Base-by-base conservation (phyloP, 2,797 vertebrate species). In the Epinephelus malabaricus region DNA sequence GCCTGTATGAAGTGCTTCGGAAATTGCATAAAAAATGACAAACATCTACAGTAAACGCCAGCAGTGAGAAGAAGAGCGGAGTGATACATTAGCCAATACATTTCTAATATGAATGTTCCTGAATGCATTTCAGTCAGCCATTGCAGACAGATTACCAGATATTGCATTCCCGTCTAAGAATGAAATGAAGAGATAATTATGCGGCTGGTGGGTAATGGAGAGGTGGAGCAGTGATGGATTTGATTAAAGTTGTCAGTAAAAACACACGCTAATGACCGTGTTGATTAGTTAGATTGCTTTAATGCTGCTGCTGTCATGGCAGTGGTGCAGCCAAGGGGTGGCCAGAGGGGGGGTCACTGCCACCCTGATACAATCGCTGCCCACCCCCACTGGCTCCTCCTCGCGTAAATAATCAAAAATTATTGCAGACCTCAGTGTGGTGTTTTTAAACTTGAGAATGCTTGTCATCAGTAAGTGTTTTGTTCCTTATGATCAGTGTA, bases 131-230 rank as follows among this genome's bases (percentile, higher is more conserved):
- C 88, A 89, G 87, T 90, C 90, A 88, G 60, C 79, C 85, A 53
- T 78, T 73, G 81, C 88, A 88, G 92, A 92, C 91, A 90, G 89
- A 94, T 92, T 88, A 92, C 85, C 81, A 83, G 91, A 91, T 90
- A 93, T 94, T 83, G 91, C 90, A 79, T 90, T 93, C 85, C 92
- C 81, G 87, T 91, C 92, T 69, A 54, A 89, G 89, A 87, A 88
- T 81, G 88, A 92, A 93, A 95, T 93, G 90, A 94, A 93, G 92
- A 94, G 89, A 94, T 93, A 93, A 94, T 94, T 93, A 93, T 90
- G 86, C 87, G 25, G 90, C 81, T 12, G 62, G 79, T 30, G 47
- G 82, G 85, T 92, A 91, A 94, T 93, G 84, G 86, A 85, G 85
- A 79, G 83, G 83, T 73, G 81, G 82, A 90, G 84, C 83, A 0